Base-by-base conservation (phyloP, 2,113 vertebrate species). In the Ceratotherium simum region DNA sequence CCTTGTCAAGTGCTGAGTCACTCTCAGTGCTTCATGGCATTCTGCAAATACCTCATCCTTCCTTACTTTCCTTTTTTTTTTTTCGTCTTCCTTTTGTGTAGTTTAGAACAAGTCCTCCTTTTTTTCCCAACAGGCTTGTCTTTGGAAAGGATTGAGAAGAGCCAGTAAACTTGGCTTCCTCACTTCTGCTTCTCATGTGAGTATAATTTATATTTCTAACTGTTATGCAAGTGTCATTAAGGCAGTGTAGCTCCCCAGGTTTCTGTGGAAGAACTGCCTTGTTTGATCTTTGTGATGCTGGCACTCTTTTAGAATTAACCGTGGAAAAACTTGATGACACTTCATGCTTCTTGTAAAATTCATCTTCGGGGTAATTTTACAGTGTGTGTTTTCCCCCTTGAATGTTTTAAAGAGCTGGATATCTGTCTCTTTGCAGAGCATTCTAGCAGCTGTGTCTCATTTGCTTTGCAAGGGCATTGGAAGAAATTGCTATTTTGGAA, bases 241-340 rank as follows among this genome's bases (percentile, higher is more conserved):
- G 86, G 65, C 75, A 83, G 51, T 81, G 51, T 90, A 81, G 92
- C 96, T 91, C 84, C 95, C 54, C 2, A 82, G 96, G 97, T 97
- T 96, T 97, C 96, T 90, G 95, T 54, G 87, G 96, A 95, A 94
- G 96, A 97, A 81, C 96, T 98, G 72, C n/a, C 86, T 95, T 94
- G 95, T 96, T 98, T 97, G 93, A 97, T 98, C 98, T 98, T 95
- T 97, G 96, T 62, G 0, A 96, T 36, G 90, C 96, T 96, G 97
- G 94, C 39, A 85, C 87, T 10, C 80, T 92, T 89, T 91, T 39
- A 94, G 92, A 96, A 90, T 90, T 80, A 94, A 89, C 48, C 54
- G 56, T 7, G 18, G 85, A 65, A 96, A 96, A 54, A 75, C 65
- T 73, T 54, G 82, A 97, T 93, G 96, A 95, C 79, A 87, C 60